phyloP scores from a whole-genome alignment of 2,888 invertebrate genomes.

The Nasonia oneida region DNA sequence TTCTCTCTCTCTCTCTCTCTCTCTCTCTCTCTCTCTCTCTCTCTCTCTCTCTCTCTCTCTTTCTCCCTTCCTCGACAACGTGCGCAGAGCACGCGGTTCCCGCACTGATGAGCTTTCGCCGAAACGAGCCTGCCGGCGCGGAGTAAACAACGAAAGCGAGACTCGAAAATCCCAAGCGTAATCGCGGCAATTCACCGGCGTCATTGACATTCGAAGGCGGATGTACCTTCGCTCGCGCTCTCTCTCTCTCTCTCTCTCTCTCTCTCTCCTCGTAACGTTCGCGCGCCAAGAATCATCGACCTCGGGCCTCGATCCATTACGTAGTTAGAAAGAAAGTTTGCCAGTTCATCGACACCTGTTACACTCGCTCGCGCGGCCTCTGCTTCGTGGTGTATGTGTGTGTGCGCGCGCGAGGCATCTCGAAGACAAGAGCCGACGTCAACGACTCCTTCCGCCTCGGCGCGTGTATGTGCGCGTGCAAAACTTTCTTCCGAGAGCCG shows the following conservation, averaged over 20 bases:
- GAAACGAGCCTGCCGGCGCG: not conserved
- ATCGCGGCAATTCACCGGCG: slow-evolving; percentile 55
- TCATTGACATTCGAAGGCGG: slow-evolving; percentile 65
- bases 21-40: not conserved
- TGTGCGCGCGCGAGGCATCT: slow-evolving; percentile 12
- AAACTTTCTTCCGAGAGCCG: slow-evolving; percentile 34
- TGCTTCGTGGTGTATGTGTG: not conserved
- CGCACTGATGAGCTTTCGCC: not conserved
- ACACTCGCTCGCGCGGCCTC: slow-evolving; percentile 47
- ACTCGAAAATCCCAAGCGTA: not conserved
- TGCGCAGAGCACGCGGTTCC: not conserved
- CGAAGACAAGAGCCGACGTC: slow-evolving; percentile 12
- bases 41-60: not conserved
- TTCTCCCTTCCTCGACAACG: not conserved
- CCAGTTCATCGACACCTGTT: slow-evolving; percentile 70
- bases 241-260: too few relatives aligned
- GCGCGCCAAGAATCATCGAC: slow-evolving; percentile 59
- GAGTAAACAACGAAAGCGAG: not conserved
- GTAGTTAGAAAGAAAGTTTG: slow-evolving; percentile 67
- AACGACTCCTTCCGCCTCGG: slow-evolving; percentile 29
- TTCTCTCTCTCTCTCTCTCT: not conserved
- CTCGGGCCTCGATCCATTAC: slow-evolving; percentile 58
- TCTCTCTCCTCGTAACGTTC: slow-evolving; percentile 50
- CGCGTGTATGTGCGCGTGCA: not conserved
- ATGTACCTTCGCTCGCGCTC: slow-evolving; percentile 33